Evolutionary conservation across 2,797 vertebrate genomes (phyloP).

Genomic region (Brachymystax lenok): DNA sequence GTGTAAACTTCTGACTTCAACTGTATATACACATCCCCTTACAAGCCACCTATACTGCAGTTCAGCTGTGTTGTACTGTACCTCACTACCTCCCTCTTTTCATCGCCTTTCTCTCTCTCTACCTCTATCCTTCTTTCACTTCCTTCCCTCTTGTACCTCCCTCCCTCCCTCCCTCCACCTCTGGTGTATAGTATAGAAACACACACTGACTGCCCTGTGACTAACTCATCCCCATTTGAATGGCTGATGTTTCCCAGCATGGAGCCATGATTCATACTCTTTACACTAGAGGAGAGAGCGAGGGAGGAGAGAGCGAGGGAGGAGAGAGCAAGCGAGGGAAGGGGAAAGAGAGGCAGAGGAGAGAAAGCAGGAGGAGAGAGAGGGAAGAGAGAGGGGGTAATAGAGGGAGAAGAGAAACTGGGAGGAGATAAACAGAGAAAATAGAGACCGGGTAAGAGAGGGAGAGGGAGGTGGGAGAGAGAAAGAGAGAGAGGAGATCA

Average conservation of each 20-base stretch:
- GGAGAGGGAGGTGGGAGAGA: neutral
- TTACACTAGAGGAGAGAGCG: neutral
- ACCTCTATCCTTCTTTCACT: too few species aligned
- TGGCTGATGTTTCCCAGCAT: constrained; percentile 28
- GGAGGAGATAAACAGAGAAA: neutral
- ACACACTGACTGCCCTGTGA: constrained; percentile 7
- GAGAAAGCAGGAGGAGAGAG: neutral
- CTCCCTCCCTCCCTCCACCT: neutral
- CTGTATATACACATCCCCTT: neutral
- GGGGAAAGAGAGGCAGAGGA: neutral
- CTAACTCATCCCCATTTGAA: neutral
- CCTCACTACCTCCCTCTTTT: neutral
- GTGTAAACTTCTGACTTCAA: too few species aligned
- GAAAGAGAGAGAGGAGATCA: neutral
- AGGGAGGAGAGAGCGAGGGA: neutral
- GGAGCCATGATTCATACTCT: constrained; percentile 17
- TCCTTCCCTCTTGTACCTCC: neutral
- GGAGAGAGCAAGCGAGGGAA: neutral
- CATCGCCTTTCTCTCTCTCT: too few species aligned
- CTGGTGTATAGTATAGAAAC: neutral
- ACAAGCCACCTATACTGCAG: too few species aligned
- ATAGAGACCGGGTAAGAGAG: neutral
- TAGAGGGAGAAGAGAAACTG: neutral
- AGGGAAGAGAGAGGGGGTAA: constrained; percentile 13
- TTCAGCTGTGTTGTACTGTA: too few species aligned